These are phyloP conservation scores for Coracias cyanogaster DNA, from an alignment of 2,797 vertebrate genomes.

Conservation along the genomic window DNA sequence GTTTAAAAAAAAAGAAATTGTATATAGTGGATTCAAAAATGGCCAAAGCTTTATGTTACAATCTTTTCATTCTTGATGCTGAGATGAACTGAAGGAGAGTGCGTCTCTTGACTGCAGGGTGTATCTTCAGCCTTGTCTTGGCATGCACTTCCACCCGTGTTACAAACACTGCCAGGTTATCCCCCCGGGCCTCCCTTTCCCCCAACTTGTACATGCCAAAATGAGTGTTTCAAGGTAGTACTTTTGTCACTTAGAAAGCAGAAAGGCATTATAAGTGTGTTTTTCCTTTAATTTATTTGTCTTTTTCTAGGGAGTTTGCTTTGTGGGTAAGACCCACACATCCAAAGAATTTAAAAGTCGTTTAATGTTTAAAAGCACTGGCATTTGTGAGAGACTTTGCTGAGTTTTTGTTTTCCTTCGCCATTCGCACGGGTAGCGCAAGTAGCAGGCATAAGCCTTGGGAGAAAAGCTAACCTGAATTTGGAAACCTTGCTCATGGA, in stretches of 20 bases:
- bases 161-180: slow-evolving; percentile 93
- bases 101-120: slow-evolving; percentile 83
- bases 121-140: slow-evolving; percentile 87
- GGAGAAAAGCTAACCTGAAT: slow-evolving; percentile 84
- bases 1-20: slow-evolving; percentile 88
- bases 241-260: slow-evolving; percentile 86
- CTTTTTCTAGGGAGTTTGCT: slow-evolving; percentile 85
- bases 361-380: slow-evolving; percentile 89
- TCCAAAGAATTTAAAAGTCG: slow-evolving; percentile 89
- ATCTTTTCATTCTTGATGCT: slow-evolving; percentile 88
- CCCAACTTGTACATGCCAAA: slow-evolving; percentile 85
- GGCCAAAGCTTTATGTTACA: slow-evolving; percentile 89
- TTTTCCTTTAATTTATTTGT: slow-evolving; percentile 86
- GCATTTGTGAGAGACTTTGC: slow-evolving; percentile 86
- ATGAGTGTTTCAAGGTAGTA: slow-evolving; percentile 85
- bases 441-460: slow-evolving; percentile 80
- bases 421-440: slow-evolving; percentile 88
- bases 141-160: slow-evolving; percentile 88
- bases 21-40: slow-evolving; percentile 92
- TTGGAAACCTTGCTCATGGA: slow-evolving; percentile 82
- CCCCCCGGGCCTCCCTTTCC: slow-evolving; percentile 61
- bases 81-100: slow-evolving; percentile 86
- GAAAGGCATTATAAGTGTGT: slow-evolving; percentile 83
- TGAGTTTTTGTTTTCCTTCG: slow-evolving; percentile 76
- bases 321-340: slow-evolving; percentile 89